Percentiles rank a stretch among this genome's conserved stretches.
Evolutionary conservation across 2,888 invertebrate species (phyloP).

Genomic region (Orchestes rusci): DNA sequence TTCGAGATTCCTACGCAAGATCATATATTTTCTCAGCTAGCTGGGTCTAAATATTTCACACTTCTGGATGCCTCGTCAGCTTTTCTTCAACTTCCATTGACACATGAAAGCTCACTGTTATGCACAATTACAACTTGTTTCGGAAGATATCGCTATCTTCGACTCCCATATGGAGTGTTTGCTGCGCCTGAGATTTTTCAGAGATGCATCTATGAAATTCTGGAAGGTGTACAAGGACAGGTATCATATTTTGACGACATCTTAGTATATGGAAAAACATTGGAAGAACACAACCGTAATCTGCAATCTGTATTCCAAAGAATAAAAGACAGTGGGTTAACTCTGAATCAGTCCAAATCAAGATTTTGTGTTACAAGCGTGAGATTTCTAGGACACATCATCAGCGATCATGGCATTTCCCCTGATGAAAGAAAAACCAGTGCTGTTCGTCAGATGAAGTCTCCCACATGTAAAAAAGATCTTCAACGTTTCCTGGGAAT

Average conservation of each 20-base stretch:
- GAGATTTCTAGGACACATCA: too few relatives aligned
- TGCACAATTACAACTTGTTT: too few relatives aligned
- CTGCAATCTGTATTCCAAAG: neutral
- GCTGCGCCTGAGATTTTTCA: conserved; percentile 15
- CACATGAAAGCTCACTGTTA: too few relatives aligned
- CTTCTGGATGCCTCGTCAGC: too few relatives aligned
- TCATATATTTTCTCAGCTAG: conserved; percentile 7
- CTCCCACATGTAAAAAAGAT: conserved; percentile 8
- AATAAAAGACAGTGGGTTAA: conserved; percentile 10
- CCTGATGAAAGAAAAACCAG: conserved; percentile 12
- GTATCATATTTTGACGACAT: conserved; percentile 19
- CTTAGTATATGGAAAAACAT: conserved; percentile 8
- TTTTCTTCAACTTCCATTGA: too few relatives aligned
- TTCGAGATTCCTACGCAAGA: conserved; percentile 8
- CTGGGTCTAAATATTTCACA: conserved; percentile 12
- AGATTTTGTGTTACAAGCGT: conserved; percentile 13
- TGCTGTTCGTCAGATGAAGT: conserved; percentile 9
- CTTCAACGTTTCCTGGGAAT: conserved; percentile 25
- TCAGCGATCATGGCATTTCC: conserved; percentile 1
- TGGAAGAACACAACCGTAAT: conserved; percentile 5
- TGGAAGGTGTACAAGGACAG: conserved; percentile 12
- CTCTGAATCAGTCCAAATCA: conserved; percentile 13
- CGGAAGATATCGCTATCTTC: too few relatives aligned
- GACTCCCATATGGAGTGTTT: conserved; percentile 16
- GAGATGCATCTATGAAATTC: conserved; percentile 8